phyloP scores from a whole-genome alignment of 2,797 vertebrate species.

The Cheirogaleus major region DNA sequence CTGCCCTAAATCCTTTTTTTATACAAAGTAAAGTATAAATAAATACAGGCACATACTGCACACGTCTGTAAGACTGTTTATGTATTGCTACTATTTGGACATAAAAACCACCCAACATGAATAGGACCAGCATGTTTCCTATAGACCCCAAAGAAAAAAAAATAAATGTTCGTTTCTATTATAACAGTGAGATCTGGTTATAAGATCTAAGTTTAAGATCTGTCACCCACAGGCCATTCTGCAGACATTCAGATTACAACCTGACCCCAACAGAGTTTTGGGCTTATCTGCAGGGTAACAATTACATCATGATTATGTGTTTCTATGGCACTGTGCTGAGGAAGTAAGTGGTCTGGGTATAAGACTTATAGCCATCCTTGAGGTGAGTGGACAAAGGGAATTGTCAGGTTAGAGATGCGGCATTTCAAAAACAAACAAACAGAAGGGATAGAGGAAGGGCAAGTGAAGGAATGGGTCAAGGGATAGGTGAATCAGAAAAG shows the following conservation, averaged over 20 bases:
- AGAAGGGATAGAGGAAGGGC: background rate
- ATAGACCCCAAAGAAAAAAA: background rate
- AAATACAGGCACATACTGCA: slow-evolving; percentile 5
- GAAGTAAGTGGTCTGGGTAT: background rate
- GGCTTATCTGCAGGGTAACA: background rate
- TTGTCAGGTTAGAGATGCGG: background rate
- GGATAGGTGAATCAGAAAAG: background rate
- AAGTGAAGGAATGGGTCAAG: background rate
- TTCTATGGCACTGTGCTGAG: background rate
- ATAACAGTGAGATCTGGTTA: background rate
- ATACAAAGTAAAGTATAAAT: slow-evolving; percentile 25
- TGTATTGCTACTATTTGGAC: background rate
- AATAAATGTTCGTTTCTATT: slow-evolving; percentile 11
- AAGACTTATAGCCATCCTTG: background rate
- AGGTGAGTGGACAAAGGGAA: background rate
- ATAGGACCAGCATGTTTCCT: background rate
- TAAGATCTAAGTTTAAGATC: background rate
- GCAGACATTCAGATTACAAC: background rate
- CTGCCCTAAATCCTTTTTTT: background rate
- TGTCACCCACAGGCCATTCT: background rate
- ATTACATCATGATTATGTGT: background rate
- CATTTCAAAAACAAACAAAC: background rate
- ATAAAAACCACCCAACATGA: slow-evolving; percentile 44
- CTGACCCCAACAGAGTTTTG: background rate
- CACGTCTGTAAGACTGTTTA: background rate